Evolutionary conservation across 2,113 vertebrate genomes (phyloP), one percentile per base, ranked within the genome.

Genomic region (Takifugu flavidus): DNA sequence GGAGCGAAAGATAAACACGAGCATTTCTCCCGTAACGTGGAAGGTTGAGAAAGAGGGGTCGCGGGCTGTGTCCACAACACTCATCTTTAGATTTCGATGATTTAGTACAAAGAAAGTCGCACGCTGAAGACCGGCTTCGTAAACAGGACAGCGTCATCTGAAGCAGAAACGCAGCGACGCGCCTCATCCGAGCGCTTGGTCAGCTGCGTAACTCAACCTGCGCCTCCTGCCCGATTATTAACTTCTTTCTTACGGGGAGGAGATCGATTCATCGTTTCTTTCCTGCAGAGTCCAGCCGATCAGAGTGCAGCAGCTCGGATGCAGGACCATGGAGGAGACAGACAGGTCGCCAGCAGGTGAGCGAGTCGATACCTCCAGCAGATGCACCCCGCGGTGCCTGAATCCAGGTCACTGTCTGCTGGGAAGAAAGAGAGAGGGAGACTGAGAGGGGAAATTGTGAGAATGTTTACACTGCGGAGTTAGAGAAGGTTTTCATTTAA

Each of bases 301-400:
- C 74, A 43, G 71, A 72, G 80, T 77, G 65, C 65, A 72, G 77
- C 55, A 52, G 77, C 77, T 75, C 88, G 84, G 82, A 91, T 91
- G 89, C 88, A 91, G 89, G 88, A 91, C 84, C 87, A 91, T 87
- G 89, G 85, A 82, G 89, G 80, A 84, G 89, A 90, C 60, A 88
- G 88, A 84, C 89, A 89, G 86, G 85, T 88, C 82, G 88, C 87
- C 82, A 84, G 88, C 85, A 90, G 89, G 89, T 90, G 84, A 86
- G 82, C 5, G 49, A 53, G 69, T 59, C 45, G 50, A 57, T 64
- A 73, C 50, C 47, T 29, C 34, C 34, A 11, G 34, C 34, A 34
- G 56, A 59, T 67, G 61, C 74, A 79, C 53, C 71, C 71, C 1
- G 47, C 57, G 58, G 71, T 55, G 53, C 57, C 49, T 53, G 26